Evolutionary conservation across 2,797 vertebrate genomes (phyloP), one percentile per base, ranked within the genome.

Genomic region (Tolypeutes matacus): DNA sequence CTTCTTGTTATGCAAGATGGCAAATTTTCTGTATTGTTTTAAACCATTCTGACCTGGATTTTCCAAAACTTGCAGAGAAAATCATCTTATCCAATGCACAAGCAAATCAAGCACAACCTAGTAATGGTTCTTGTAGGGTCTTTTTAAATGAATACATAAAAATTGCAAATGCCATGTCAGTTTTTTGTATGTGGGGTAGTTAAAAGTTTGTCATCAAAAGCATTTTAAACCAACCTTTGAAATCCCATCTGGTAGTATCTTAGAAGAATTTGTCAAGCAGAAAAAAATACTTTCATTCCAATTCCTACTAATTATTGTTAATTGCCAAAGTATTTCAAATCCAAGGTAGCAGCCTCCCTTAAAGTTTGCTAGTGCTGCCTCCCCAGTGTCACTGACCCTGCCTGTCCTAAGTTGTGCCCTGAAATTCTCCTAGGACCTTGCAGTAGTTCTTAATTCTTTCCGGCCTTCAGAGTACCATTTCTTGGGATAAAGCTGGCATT

Each of bases 231-330:
- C 17, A 51, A 60, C 12, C 49, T 89, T 89, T 80, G 91, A 95
- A 96, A 88, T 62, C 36, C 53, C 56, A 81, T 84, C 31, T 83
- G 83, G 3, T 76, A 83, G 15, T 42, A 81, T 72, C 39, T 92
- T 89, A 72, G 69, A 93, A 72, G 69, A 93, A 85, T 82, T 91
- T 94, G 21, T 49, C 65, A 89, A 42, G 39, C 14, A 94, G 70
- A 96, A 89, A 93, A n/a, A 93, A 94, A 94, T 39, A 39, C 39
- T 96, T 80, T 88, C 42, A 90, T 51, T 39, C 9, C 29, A 92
- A 31, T 93, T 73, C 53, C 51, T 78, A 21, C 80, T 94, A 81
- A 91, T 85, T 73, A 78, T 56, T 90, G 29, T 46, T 75, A 65
- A 73, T n/a, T 83, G 25, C 58, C 60, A 39, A 90, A 83, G n/a